phyloP scores from a whole-genome alignment of 2,888 invertebrate species.

The Philopedon plagiatum region DNA sequence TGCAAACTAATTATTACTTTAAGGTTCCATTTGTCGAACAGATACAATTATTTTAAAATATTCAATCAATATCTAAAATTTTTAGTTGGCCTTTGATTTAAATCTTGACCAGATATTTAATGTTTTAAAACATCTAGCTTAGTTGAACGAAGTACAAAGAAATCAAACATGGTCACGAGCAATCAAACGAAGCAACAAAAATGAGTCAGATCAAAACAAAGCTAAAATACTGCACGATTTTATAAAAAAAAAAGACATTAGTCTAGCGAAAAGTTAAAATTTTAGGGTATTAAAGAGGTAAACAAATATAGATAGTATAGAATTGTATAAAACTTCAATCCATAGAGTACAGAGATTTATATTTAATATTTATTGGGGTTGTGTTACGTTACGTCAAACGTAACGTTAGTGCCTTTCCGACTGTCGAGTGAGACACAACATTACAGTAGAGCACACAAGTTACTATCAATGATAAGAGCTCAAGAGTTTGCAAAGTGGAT shows the following conservation, averaged over 20 bases:
- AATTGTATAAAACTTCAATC: constrained; percentile 65
- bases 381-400: constrained; percentile 64
- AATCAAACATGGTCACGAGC: constrained; percentile 64
- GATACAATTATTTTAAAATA: background rate
- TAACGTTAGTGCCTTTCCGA: constrained; percentile 70
- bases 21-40: too few species aligned
- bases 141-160: constrained; percentile 27
- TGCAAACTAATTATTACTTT: too few species aligned
- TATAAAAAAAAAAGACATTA: constrained; percentile 51
- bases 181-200: constrained; percentile 62
- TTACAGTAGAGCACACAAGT: constrained; percentile 50
- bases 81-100: background rate
- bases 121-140: constrained; percentile 1
- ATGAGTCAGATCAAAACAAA: constrained; percentile 62
- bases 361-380: constrained; percentile 69
- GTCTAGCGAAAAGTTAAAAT: constrained; percentile 46
- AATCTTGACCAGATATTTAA: background rate
- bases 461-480: constrained; percentile 39
- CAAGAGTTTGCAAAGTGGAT: background rate
- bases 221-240: constrained; percentile 46
- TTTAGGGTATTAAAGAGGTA: constrained; percentile 54
- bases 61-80: background rate
- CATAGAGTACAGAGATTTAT: constrained; percentile 68
- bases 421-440: constrained; percentile 69
- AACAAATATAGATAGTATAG: constrained; percentile 58